A percentile compares a stretch with the other conserved stretches of the same genome.
Conservation (phyloP, 2,797 vertebrate species). For the Cephalopachus bancanus region DNA sequence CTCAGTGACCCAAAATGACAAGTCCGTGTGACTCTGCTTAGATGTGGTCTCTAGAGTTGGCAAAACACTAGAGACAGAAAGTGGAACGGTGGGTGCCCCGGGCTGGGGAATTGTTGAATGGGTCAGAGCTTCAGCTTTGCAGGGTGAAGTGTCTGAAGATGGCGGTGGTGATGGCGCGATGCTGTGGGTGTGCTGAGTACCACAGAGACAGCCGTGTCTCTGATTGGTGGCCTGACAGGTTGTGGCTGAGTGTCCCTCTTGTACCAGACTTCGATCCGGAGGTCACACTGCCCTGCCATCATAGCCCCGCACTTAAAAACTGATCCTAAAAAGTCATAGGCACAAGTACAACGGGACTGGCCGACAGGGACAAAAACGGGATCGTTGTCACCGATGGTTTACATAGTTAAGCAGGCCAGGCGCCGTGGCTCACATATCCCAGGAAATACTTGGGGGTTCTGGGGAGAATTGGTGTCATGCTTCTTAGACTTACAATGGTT, state of each 20-base stretch:
- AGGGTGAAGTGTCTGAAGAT: too few species aligned
- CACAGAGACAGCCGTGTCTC: neutral
- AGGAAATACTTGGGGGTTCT: fast-evolving
- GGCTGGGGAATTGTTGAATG: too few species aligned
- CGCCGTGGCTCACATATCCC: too few species aligned
- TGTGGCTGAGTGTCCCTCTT: neutral
- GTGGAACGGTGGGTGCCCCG: too few species aligned
- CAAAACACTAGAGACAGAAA: too few species aligned
- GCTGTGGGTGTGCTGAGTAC: neutral
- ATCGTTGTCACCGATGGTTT: fast-evolving
- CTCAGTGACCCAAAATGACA: too few species aligned
- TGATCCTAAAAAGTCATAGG: fast-evolving
- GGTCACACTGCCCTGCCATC: neutral
- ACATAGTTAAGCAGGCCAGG: too few species aligned
- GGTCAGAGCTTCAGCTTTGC: too few species aligned
- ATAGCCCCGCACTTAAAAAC: fast-evolving
- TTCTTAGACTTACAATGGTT: fast-evolving
- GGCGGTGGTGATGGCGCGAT: too few species aligned
- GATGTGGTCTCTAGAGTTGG: too few species aligned
- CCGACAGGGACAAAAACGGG: fast-evolving
- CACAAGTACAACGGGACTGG: fast-evolving
- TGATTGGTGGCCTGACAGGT: neutral
- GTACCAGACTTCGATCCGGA: neutral
- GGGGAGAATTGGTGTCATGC: too few species aligned
- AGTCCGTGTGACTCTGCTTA: too few species aligned